Conservation (phyloP, 2,113 vertebrate genomes). For the Grus americana region DNA sequence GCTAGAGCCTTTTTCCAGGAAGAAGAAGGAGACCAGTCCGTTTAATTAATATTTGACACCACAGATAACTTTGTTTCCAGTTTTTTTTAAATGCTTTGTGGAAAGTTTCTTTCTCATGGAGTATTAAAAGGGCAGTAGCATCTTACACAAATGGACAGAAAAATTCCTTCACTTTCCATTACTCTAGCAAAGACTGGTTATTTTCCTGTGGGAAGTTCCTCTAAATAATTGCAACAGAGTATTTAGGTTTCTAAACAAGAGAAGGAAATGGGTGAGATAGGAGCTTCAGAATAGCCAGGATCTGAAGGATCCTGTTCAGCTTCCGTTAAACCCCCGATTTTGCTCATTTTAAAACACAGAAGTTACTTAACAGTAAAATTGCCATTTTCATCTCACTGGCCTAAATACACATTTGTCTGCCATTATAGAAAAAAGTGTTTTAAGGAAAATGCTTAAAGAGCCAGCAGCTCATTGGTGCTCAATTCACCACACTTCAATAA, state of each 20-base stretch:
- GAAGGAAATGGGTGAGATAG: not conserved
- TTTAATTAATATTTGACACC: not conserved
- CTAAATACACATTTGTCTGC: not conserved
- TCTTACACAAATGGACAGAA: not conserved
- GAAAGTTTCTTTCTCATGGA: not conserved
- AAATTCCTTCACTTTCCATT: not conserved
- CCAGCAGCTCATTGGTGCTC: not conserved
- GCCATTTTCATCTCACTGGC: not conserved
- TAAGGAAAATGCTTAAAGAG: not conserved
- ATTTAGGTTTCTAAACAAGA: not conserved
- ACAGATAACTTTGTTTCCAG: not conserved
- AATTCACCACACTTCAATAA: not conserved
- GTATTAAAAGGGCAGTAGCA: not conserved
- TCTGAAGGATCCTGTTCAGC: not conserved
- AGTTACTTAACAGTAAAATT: not conserved
- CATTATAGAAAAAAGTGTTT: not conserved
- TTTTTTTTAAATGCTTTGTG: not conserved
- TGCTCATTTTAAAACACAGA: not conserved
- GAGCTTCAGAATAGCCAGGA: not conserved
- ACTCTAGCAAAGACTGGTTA: not conserved
- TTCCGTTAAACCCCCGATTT: not conserved
- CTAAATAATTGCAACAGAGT: not conserved
- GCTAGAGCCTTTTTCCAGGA: not conserved
- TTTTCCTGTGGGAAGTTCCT: not conserved
- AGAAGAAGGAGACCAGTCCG: not conserved